These are phyloP conservation scores for Colaptes auratus DNA, from an alignment of 2,113 vertebrate genomes.

Conservation along the genomic window DNA sequence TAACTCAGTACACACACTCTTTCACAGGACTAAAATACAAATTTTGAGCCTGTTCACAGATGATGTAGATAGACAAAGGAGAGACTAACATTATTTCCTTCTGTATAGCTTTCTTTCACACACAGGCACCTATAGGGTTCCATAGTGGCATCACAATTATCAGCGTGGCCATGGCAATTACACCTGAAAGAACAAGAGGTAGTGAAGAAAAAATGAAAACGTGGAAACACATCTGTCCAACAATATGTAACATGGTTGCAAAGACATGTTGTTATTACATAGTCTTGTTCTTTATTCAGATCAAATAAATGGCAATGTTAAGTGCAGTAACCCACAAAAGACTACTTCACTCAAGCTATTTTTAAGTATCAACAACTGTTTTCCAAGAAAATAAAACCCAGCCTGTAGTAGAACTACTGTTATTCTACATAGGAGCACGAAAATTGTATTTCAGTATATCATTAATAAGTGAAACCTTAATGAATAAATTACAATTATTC, in stretches of 20 bases:
- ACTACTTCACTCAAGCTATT: conserved; percentile 70
- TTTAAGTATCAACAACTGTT: conserved; percentile 69
- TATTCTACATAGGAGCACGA: background rate
- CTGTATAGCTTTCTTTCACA: conserved; percentile 83
- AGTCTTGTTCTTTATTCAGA: background rate
- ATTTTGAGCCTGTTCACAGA: background rate
- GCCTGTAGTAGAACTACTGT: background rate
- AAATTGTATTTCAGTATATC: background rate
- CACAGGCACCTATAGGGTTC: conserved; percentile 86
- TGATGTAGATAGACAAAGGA: background rate
- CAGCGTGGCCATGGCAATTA: conserved; percentile 89
- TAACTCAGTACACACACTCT: background rate
- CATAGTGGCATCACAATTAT: conserved; percentile 78
- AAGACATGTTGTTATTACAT: background rate
- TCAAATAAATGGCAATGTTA: background rate
- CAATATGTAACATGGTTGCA: background rate
- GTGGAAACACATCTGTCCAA: background rate
- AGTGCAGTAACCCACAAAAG: background rate
- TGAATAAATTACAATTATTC: background rate
- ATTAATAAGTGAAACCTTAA: background rate
- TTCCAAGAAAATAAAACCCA: background rate
- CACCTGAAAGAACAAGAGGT: conserved; percentile 77
- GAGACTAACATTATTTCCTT: conserved; percentile 87
- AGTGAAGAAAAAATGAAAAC: background rate
- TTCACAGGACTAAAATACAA: background rate